Evolutionary conservation across 2,797 vertebrate species (phyloP).

Genomic region (Trematomus bernacchii): DNA sequence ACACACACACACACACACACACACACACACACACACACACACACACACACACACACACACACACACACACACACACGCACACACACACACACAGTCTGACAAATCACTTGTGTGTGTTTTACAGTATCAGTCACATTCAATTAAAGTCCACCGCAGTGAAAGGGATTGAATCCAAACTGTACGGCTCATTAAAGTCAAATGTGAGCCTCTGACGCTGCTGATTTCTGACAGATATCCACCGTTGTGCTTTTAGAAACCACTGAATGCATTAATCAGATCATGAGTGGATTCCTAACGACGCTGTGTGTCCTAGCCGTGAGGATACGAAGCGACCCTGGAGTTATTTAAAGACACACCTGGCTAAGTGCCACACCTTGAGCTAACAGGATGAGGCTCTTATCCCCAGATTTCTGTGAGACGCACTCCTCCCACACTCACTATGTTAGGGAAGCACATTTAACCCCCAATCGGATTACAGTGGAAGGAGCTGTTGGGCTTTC

Average conservation of each 20-base stretch:
- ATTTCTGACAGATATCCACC: not conserved
- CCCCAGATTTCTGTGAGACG: slow-evolving; percentile 57
- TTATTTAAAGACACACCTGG: slow-evolving; percentile 70
- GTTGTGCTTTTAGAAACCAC: not conserved
- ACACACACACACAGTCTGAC: no score
- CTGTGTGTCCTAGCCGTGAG: slow-evolving; percentile 18
- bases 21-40: not conserved
- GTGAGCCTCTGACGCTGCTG: no score
- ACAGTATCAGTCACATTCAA: not conserved
- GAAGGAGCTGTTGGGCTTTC: slow-evolving; percentile 51
- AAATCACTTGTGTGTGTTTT: not conserved
- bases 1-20: not conserved
- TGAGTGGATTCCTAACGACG: no score
- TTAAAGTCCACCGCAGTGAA: slow-evolving; percentile 1
- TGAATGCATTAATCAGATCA: not conserved
- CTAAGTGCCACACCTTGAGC: slow-evolving; percentile 54
- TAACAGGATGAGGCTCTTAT: slow-evolving; percentile 77
- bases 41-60: not conserved
- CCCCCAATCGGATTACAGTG: slow-evolving; percentile 69
- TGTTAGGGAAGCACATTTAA: slow-evolving; percentile 47
- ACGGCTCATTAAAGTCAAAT: no score
- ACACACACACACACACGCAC: not conserved
- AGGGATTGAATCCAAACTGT: not conserved
- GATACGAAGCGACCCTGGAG: slow-evolving; percentile 31
- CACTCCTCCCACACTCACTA: slow-evolving; percentile 40